Percentiles rank a stretch among this genome's conserved stretches.
phyloP scores from a whole-genome alignment of 2,113 vertebrate genomes.

The Macrotus californicus region DNA sequence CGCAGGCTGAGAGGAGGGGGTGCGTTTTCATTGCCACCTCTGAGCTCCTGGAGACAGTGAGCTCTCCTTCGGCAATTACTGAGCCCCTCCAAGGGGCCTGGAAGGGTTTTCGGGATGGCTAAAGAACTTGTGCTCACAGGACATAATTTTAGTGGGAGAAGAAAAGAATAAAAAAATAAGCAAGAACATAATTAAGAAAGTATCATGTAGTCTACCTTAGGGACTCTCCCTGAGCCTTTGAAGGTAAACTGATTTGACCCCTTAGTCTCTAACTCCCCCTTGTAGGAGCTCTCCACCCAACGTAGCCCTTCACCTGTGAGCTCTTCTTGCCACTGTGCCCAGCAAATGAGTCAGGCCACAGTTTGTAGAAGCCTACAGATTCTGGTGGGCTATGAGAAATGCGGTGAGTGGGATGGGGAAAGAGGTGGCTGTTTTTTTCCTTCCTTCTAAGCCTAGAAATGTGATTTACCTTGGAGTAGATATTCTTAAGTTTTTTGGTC shows the following conservation, averaged over 20 bases:
- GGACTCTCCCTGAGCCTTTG: not conserved
- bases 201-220: not conserved
- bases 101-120: not conserved
- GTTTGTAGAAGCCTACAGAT: rapidly evolving
- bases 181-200: not conserved
- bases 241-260: not conserved
- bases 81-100: not conserved
- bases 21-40: not conserved
- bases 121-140: not conserved
- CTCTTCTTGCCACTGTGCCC: not conserved
- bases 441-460: not conserved
- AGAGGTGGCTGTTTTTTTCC: not conserved
- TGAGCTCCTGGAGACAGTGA: not conserved
- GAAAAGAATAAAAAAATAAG: not conserved
- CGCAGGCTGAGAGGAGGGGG: not conserved
- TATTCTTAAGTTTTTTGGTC: not conserved
- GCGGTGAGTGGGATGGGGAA: not conserved
- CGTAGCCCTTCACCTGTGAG: not conserved
- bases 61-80: not conserved
- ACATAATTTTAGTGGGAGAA: not conserved
- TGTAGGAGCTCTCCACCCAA: not conserved
- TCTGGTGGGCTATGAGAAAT: not conserved
- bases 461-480: not conserved
- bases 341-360: not conserved
- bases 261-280: not conserved